Evolutionary conservation across 2,113 vertebrate genomes (phyloP).

Genomic region (Noturus placidus): DNA sequence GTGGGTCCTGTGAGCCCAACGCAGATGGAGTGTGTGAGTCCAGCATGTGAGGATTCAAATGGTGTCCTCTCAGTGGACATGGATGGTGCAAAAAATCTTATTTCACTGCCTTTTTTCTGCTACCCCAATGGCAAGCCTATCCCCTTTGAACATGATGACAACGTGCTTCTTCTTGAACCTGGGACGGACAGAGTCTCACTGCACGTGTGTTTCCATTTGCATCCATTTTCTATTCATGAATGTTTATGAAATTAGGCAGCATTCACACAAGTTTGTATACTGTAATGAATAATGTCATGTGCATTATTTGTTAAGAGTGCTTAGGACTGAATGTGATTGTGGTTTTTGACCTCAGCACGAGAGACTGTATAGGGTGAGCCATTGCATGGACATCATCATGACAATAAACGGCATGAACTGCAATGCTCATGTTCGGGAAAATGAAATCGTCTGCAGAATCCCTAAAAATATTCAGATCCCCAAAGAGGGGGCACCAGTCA

Average conservation of each 20-base stretch:
- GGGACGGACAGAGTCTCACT: conserved; percentile 79
- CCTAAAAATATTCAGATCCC: conserved; percentile 76
- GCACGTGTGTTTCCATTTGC: conserved; percentile 69
- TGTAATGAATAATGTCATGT: neutral
- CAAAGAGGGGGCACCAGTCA: conserved; percentile 68
- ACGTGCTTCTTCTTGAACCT: conserved; percentile 70
- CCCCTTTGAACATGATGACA: conserved; percentile 70
- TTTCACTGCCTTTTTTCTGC: conserved; percentile 76
- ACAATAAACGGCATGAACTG: conserved; percentile 81
- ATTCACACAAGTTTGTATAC: neutral
- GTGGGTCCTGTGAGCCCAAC: conserved; percentile 55
- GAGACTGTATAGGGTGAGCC: conserved; percentile 77
- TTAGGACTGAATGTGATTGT: neutral
- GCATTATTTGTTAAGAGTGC: neutral
- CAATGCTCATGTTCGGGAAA: conserved; percentile 80
- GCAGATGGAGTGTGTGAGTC: conserved; percentile 76
- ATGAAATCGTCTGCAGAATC: conserved; percentile 85
- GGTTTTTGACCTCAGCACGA: conserved; percentile 73
- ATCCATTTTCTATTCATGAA: conserved; percentile 16
- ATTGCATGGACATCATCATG: conserved; percentile 86
- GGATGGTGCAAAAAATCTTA: conserved; percentile 73
- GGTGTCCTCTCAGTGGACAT: conserved; percentile 81
- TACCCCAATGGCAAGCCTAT: conserved; percentile 71
- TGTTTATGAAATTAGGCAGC: too few species aligned
- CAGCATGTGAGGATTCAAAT: conserved; percentile 69